phyloP scores from a whole-genome alignment of 2,888 invertebrate genomes.

The Agrotis segetum region DNA sequence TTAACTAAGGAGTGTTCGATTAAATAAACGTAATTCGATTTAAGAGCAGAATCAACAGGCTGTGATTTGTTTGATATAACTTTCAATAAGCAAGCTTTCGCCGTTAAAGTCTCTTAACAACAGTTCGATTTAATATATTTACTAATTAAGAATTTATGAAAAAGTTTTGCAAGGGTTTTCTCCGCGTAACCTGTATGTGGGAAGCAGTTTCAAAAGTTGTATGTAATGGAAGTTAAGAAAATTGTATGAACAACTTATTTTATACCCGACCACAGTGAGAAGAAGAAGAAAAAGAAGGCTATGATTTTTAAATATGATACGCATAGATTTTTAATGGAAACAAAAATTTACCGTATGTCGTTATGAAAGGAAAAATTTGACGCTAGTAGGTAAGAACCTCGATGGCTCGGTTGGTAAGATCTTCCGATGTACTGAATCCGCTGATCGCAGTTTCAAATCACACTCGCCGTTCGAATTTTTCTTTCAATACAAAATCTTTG shows the following conservation, averaged over 20 bases:
- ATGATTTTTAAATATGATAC: no score
- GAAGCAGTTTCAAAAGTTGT: neutral
- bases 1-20: conserved; percentile 55
- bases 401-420: no score
- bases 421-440: no score
- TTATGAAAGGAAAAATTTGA: no score
- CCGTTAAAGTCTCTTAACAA: conserved; percentile 43
- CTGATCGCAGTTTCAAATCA: no score
- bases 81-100: conserved; percentile 28
- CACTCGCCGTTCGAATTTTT: no score
- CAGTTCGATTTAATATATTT: conserved; percentile 47
- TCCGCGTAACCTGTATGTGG: neutral
- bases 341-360: no score
- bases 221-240: neutral
- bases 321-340: no score
- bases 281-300: no score
- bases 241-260: neutral
- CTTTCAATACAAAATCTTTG: no score
- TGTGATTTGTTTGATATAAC: conserved; percentile 56
- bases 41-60: conserved; percentile 57
- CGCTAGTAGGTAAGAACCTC: no score
- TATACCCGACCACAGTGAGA: no score
- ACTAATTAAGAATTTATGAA: conserved; percentile 23
- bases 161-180: neutral
- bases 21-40: conserved; percentile 65